Percentiles rank a stretch among this genome's conserved stretches.
phyloP scores from a whole-genome alignment of 2,888 invertebrate genomes.

The Cryptosula pallasiana region DNA sequence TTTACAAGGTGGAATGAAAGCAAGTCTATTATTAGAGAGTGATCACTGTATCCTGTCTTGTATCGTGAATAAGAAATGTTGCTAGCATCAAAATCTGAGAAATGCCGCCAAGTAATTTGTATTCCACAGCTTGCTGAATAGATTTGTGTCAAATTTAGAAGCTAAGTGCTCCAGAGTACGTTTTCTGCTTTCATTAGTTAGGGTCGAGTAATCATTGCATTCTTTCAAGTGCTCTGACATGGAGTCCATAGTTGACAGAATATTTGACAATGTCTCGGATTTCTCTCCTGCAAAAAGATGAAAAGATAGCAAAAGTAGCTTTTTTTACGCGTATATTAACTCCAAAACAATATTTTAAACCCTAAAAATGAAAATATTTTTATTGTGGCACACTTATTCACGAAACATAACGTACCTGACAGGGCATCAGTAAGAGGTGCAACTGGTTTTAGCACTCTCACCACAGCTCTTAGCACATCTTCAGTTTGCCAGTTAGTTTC shows the following conservation, averaged over 20 bases:
- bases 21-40: background rate
- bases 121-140: background rate
- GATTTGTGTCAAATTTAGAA: background rate
- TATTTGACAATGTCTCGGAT: background rate
- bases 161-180: background rate
- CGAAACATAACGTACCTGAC: too few species aligned
- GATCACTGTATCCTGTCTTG: background rate
- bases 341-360: too few species aligned
- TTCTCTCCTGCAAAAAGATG: background rate
- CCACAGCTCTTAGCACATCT: background rate
- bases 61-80: background rate
- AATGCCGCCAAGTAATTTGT: background rate
- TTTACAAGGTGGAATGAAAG: background rate
- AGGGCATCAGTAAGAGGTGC: background rate
- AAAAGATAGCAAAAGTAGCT: too few species aligned
- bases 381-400: too few species aligned
- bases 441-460: background rate
- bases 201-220: background rate
- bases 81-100: background rate
- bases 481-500: background rate
- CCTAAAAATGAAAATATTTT: too few species aligned
- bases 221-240: background rate
- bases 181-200: background rate
- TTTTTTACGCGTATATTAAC: too few species aligned
- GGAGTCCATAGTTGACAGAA: background rate